phyloP scores from a whole-genome alignment of 2,797 vertebrate species.

The Acanthiza pusilla region DNA sequence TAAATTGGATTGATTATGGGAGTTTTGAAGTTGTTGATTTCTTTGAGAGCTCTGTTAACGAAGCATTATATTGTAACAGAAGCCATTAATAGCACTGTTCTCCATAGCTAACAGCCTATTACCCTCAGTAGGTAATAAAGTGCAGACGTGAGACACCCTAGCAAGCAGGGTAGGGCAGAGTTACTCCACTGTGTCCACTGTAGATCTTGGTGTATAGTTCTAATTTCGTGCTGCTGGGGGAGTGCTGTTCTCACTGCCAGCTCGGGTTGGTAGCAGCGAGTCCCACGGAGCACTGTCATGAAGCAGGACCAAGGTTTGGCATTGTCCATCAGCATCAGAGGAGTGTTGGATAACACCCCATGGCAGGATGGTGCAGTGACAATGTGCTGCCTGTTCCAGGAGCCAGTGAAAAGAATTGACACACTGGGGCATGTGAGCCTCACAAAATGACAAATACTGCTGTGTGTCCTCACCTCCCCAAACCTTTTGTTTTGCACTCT shows the following conservation, averaged over 20 bases:
- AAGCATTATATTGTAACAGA: constrained; percentile 52
- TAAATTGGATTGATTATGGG: constrained; percentile 56
- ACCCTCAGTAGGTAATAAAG: not conserved
- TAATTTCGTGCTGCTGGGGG: not conserved
- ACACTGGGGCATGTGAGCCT: not conserved
- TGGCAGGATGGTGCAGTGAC: not conserved
- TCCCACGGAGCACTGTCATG: not conserved
- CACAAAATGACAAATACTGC: not conserved
- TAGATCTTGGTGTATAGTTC: not conserved
- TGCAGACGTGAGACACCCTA: rapidly evolving
- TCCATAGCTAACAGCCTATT: constrained; percentile 23
- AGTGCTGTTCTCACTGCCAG: not conserved
- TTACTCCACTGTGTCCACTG: not conserved
- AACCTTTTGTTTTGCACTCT: not conserved
- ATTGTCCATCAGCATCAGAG: rapidly evolving
- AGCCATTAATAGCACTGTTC: constrained; percentile 25
- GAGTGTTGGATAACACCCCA: rapidly evolving
- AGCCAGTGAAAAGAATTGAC: not conserved
- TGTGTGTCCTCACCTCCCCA: not conserved
- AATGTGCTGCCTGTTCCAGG: not conserved
- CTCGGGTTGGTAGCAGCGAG: not conserved
- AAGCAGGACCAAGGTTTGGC: not conserved
- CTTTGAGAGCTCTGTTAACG: constrained; percentile 50
- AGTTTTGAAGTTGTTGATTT: constrained; percentile 63
- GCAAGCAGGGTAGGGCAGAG: not conserved